These are phyloP conservation scores for Cacatua alba DNA, from an alignment of 2,113 vertebrate species.

Conservation along the genomic window DNA sequence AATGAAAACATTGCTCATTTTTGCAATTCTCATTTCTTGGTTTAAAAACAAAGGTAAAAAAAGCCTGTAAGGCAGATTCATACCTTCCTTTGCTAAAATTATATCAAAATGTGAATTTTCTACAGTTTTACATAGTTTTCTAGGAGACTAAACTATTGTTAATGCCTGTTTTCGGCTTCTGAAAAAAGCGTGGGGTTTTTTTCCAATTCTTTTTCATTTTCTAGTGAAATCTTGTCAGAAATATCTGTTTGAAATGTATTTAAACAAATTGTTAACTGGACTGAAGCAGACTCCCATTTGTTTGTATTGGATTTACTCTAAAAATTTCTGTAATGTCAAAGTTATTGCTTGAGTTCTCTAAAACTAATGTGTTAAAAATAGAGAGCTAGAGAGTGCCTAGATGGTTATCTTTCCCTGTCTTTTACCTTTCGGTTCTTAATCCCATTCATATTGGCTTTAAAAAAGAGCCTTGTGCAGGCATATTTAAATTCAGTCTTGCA, in stretches of 20 bases:
- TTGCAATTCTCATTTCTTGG: not conserved
- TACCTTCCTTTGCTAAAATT: not conserved
- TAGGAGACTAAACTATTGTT: not conserved
- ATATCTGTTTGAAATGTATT: not conserved
- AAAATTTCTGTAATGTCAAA: not conserved
- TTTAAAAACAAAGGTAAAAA: not conserved
- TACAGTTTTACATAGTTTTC: not conserved
- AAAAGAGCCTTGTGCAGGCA: not conserved
- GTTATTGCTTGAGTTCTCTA: not conserved
- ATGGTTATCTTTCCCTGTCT: not conserved
- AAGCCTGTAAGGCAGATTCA: not conserved
- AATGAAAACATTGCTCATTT: not conserved
- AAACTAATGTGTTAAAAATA: not conserved
- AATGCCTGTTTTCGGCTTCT: not conserved
- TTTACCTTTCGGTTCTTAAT: not conserved
- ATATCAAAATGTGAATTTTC: not conserved
- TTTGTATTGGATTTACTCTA: not conserved
- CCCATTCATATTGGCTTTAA: not conserved
- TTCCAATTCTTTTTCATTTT: not conserved
- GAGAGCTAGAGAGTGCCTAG: not conserved
- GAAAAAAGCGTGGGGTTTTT: not conserved
- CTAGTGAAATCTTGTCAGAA: not conserved
- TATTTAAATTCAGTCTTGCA: not conserved
- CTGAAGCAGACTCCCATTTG: not conserved
- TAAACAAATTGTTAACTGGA: not conserved